Evolutionary conservation across 2,888 invertebrate species (phyloP).

Genomic region (Lasioglossum zephyrum): DNA sequence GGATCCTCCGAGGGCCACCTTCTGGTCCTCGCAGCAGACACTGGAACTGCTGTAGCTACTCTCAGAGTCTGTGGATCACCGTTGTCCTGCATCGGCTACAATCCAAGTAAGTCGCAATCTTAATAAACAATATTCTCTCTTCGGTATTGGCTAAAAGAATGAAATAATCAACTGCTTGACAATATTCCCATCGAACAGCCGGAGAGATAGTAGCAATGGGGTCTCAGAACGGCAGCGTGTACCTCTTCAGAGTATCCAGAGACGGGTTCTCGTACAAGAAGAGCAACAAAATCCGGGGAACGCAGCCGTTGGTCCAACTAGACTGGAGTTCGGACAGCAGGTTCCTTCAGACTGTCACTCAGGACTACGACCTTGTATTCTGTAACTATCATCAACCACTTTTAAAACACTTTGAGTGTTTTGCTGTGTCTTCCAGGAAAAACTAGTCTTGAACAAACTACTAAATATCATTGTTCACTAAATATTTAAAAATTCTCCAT

Average conservation of each 20-base stretch:
- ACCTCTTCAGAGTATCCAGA: conserved; percentile 93
- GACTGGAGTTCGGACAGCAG: conserved; percentile 97
- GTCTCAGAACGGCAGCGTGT: conserved; percentile 94
- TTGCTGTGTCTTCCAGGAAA: background rate
- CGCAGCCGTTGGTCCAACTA: conserved; percentile 93
- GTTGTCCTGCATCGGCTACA: conserved; percentile 93
- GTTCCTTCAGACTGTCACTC: conserved; percentile 94
- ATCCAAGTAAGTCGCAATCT: conserved; percentile 88
- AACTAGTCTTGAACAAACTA: background rate
- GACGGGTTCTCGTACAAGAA: conserved; percentile 96
- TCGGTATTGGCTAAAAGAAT: background rate
- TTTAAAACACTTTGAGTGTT: background rate
- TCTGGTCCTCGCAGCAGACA: conserved; percentile 93
- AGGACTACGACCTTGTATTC: conserved; percentile 94
- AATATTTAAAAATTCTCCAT: conserved; percentile 62
- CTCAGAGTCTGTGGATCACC: conserved; percentile 95
- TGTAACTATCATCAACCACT: conserved; percentile 85
- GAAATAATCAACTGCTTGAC: background rate
- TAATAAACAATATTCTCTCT: background rate
- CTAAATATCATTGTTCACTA: background rate
- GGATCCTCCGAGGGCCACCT: conserved; percentile 96
- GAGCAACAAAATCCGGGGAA: conserved; percentile 94
- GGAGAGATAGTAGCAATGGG: conserved; percentile 95
- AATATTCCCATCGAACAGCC: conserved; percentile 86
- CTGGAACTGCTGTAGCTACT: conserved; percentile 93